Conservation (phyloP, 2,113 vertebrate genomes). For the Pelusios castaneus region DNA sequence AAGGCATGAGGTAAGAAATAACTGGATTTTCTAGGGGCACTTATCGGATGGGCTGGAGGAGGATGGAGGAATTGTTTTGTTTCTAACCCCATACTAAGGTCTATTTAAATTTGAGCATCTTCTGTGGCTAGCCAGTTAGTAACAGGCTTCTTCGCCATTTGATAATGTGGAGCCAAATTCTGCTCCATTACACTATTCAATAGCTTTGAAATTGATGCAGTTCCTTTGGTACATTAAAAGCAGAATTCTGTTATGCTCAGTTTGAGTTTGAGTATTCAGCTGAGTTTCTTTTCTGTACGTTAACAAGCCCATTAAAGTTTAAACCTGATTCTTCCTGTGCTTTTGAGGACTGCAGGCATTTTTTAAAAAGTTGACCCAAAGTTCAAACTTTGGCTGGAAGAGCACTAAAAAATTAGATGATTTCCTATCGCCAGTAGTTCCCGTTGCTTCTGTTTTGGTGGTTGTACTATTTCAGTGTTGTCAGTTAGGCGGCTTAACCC, state of each 20-base stretch:
- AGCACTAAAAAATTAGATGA: background rate
- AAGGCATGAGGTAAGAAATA: background rate
- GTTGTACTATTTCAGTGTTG: constrained; percentile 38
- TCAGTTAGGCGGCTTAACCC: constrained; percentile 67
- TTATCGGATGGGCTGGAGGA: background rate
- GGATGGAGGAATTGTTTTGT: background rate
- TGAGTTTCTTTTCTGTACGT: background rate
- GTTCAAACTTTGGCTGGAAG: constrained; percentile 42
- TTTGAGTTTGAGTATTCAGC: background rate
- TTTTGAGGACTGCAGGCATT: background rate
- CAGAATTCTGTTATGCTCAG: background rate
- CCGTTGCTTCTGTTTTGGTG: constrained; percentile 59
- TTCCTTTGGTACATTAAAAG: background rate
- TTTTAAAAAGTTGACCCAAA: constrained; percentile 19
- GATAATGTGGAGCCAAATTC: background rate
- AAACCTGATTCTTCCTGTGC: background rate
- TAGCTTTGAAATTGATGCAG: background rate
- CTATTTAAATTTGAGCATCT: background rate
- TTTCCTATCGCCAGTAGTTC: background rate
- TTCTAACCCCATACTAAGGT: background rate
- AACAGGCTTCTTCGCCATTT: fast-evolving
- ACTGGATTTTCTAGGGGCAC: background rate
- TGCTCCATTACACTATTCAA: background rate
- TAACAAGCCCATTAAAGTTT: constrained; percentile 1
- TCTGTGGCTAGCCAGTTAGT: background rate